Evolutionary conservation across 2,797 vertebrate genomes (phyloP).

Genomic region (Rachycentron canadum): DNA sequence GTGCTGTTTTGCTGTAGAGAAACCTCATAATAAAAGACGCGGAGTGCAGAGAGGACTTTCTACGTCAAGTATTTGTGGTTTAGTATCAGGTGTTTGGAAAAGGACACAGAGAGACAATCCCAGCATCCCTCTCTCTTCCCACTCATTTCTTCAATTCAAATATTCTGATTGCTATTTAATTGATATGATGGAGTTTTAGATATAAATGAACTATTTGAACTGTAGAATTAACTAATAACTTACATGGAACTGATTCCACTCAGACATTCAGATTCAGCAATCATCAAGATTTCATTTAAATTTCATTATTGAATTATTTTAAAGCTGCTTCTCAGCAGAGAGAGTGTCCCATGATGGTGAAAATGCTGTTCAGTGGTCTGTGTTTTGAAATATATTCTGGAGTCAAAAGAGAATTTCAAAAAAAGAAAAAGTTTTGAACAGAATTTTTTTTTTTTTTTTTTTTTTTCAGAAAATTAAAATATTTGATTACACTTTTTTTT

Average conservation of each 20-base stretch:
- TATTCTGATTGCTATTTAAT: not conserved
- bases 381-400: no score
- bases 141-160: constrained; percentile 5
- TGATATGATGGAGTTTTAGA: not conserved
- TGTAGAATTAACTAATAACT: constrained; percentile 1
- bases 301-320: no score
- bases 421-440: no score
- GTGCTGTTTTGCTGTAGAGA: constrained; percentile 49
- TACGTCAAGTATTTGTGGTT: constrained; percentile 51
- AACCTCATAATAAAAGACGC: constrained; percentile 35
- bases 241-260: not conserved
- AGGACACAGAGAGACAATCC: constrained; percentile 4
- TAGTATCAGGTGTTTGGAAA: constrained; percentile 43
- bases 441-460: no score
- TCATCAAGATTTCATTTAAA: no score
- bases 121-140: constrained; percentile 1
- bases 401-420: no score
- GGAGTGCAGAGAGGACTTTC: constrained; percentile 24
- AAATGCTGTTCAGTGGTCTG: no score
- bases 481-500: no score
- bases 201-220: not conserved
- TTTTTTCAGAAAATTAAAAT: no score
- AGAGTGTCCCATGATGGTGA: no score
- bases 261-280: no score
- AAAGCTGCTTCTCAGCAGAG: no score